A percentile compares a stretch with the other conserved stretches of the same genome.
phyloP scores from a whole-genome alignment of 1,140 invertebrate genomes.

The Bombus consobrinus region DNA sequence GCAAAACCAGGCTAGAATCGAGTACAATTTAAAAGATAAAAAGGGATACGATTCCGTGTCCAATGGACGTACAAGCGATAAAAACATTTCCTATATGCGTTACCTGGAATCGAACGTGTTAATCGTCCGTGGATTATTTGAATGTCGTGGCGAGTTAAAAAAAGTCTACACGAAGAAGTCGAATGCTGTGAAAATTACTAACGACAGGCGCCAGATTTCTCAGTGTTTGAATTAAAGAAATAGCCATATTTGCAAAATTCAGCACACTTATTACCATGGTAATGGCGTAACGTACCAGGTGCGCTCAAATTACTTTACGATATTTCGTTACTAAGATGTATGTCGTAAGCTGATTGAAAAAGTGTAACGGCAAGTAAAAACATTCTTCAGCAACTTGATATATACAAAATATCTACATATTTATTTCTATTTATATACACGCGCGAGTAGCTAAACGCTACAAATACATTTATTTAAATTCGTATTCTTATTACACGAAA shows the following conservation, averaged over 20 bases:
- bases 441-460: no score
- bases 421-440: no score
- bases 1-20: neutral
- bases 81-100: neutral
- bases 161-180: neutral
- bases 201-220: neutral
- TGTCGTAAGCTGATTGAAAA: no score
- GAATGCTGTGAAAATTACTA: neutral
- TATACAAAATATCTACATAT: no score
- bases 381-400: no score
- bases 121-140: neutral
- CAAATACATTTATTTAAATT: no score
- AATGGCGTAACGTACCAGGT: no score
- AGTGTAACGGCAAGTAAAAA: no score
- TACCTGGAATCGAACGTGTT: neutral
- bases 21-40: neutral
- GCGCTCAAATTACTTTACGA: no score
- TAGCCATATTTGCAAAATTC: neutral
- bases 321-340: no score
- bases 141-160: neutral
- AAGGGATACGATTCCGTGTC: neutral
- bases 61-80: neutral
- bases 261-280: no score
- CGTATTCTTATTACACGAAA: no score
- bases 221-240: neutral